Conservation (phyloP, 2,797 vertebrate genomes). For the Macropus fuliginosus region DNA sequence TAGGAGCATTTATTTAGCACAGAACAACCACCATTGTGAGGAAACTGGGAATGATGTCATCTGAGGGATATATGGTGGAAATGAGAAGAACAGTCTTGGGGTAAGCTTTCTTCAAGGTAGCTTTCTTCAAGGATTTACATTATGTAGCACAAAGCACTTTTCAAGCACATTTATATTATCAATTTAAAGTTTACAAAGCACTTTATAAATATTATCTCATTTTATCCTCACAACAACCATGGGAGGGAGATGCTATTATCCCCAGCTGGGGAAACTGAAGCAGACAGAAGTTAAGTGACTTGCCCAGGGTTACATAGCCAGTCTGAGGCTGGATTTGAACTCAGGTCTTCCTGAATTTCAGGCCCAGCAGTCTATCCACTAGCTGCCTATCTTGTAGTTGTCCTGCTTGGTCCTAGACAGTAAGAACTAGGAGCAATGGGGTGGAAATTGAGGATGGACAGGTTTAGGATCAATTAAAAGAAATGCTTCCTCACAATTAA, state of each 20-base stretch:
- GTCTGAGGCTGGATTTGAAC: background rate
- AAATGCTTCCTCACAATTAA: background rate
- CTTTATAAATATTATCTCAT: background rate
- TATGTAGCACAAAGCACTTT: background rate
- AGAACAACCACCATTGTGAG: background rate
- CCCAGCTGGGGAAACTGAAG: background rate
- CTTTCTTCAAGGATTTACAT: background rate
- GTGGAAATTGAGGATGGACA: background rate
- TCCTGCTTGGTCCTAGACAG: background rate
- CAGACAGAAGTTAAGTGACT: background rate
- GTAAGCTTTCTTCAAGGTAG: background rate
- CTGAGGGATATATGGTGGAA: background rate
- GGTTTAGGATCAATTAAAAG: background rate
- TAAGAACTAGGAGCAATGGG: background rate
- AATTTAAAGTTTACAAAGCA: background rate
- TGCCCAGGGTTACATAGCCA: background rate
- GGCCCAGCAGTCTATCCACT: background rate
- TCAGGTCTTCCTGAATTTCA: background rate
- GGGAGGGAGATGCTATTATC: background rate
- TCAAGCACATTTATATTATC: background rate
- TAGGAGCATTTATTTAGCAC: background rate
- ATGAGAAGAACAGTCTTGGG: background rate
- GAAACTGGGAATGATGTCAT: background rate
- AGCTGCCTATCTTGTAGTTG: background rate
- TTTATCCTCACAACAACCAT: background rate